A percentile compares a stretch with the other conserved stretches of the same genome.
phyloP scores from a whole-genome alignment of 2,113 vertebrate genomes.

The Megalops atlanticus region DNA sequence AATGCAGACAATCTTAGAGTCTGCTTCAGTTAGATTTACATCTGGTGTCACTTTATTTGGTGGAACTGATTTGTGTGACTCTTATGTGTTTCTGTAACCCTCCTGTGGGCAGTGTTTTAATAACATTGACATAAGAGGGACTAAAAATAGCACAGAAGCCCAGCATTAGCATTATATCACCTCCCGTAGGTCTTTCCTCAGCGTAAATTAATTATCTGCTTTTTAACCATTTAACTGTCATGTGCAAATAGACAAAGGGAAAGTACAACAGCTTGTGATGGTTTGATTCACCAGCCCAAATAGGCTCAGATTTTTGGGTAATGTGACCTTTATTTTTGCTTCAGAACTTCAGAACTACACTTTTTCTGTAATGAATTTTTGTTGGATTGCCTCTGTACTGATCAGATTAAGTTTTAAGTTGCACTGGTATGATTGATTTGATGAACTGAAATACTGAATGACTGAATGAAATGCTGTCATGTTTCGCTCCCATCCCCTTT shows the following conservation, averaged over 20 bases:
- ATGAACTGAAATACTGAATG: background rate
- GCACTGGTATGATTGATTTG: no score
- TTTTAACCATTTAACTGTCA: background rate
- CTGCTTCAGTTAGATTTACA: background rate
- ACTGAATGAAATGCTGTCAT: background rate
- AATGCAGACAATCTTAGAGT: background rate
- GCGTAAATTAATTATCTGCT: background rate
- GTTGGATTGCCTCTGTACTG: no score
- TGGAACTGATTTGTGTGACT: background rate
- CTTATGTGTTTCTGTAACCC: background rate
- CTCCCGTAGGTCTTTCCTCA: background rate
- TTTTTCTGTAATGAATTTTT: no score
- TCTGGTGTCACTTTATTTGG: background rate
- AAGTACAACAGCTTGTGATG: background rate
- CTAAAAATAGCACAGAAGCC: background rate
- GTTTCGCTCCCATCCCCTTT: background rate
- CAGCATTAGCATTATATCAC: background rate
- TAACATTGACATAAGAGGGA: background rate
- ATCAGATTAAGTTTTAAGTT: no score
- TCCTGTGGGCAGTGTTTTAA: background rate
- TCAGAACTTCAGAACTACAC: no score
- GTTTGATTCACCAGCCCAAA: background rate
- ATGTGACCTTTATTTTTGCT: background rate
- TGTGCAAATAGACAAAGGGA: background rate
- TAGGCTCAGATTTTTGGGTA: background rate